Conservation (phyloP, 1,140 invertebrate species). For the Lepidostoma basale region DNA sequence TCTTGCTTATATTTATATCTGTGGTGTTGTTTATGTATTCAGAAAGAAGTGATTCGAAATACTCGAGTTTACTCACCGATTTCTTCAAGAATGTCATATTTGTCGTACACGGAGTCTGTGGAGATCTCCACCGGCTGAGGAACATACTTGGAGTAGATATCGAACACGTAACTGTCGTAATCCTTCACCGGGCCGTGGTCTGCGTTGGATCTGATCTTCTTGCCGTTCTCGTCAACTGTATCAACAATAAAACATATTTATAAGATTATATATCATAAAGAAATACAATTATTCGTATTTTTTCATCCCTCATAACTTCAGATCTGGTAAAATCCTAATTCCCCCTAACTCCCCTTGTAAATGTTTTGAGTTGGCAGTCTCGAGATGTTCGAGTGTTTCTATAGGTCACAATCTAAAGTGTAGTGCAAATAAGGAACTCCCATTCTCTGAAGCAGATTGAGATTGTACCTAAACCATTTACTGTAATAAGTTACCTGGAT, state of each 20-base stretch:
- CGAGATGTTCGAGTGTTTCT: too few relatives aligned
- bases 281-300: too few relatives aligned
- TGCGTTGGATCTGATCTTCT: constrained; percentile 88
- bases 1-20: neutral
- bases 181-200: constrained; percentile 87
- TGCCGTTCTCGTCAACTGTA: constrained; percentile 86
- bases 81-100: constrained; percentile 98
- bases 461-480: too few relatives aligned
- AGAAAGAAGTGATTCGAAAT: neutral
- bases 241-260: neutral
- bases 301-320: too few relatives aligned
- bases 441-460: too few relatives aligned
- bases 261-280: too few relatives aligned
- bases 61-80: constrained; percentile 68
- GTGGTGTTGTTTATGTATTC: neutral
- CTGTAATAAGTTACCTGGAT: constrained; percentile 65
- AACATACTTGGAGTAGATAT: constrained; percentile 96
- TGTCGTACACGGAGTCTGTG: constrained; percentile 92
- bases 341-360: too few relatives aligned
- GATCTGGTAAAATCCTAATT: too few relatives aligned
- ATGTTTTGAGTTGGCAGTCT: too few relatives aligned
- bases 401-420: too few relatives aligned
- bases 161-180: constrained; percentile 98
- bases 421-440: too few relatives aligned
- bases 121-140: constrained; percentile 97